phyloP scores from a whole-genome alignment of 2,113 vertebrate species.

The Cardinalis cardinalis region DNA sequence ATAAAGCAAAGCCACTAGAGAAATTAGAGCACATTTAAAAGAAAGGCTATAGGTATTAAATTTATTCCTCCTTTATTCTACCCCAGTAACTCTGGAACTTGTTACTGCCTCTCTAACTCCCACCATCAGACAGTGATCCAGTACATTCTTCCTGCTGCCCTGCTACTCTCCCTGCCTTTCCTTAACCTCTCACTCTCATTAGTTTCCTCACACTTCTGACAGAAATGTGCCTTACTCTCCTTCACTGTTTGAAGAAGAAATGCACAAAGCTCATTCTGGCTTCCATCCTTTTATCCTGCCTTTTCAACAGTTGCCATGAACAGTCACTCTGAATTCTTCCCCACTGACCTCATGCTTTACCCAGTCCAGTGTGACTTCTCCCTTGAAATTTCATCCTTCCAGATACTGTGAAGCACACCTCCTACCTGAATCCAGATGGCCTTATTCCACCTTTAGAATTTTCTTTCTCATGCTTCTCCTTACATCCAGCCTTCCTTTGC shows the following conservation, averaged over 20 bases:
- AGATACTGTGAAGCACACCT: neutral
- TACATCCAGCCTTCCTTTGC: neutral
- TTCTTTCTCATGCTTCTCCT: neutral
- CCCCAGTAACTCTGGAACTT: neutral
- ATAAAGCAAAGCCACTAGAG: neutral
- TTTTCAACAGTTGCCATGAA: neutral
- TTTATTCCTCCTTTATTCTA: neutral
- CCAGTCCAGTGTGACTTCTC: neutral
- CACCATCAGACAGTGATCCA: neutral
- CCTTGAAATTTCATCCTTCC: neutral
- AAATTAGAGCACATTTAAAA: neutral
- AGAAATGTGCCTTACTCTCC: neutral
- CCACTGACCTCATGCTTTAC: neutral
- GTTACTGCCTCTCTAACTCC: neutral
- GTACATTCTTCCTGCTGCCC: neutral
- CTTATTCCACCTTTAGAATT: neutral
- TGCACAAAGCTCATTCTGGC: neutral
- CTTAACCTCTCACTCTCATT: neutral
- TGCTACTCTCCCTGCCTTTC: neutral
- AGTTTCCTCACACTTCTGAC: neutral
- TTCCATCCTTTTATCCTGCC: neutral
- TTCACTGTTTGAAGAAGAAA: neutral
- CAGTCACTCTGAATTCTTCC: neutral
- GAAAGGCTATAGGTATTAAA: neutral
- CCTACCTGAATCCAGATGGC: neutral